Conservation (phyloP, 2,797 vertebrate species). For the Phataginus tricuspis region DNA sequence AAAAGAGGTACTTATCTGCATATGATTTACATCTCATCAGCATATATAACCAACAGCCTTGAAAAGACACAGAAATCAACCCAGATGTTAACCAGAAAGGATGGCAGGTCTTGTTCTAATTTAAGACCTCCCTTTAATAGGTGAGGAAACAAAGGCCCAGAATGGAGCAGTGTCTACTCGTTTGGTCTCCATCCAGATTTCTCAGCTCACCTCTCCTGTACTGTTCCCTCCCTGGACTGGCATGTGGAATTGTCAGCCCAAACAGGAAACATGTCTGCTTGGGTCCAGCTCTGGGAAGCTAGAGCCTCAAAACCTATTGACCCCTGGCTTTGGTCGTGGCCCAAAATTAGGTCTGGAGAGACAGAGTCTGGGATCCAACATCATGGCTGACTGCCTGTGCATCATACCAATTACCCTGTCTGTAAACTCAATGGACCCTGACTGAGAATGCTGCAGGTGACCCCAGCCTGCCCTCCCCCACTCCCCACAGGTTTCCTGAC, state of each 20-base stretch:
- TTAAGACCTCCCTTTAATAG: neutral
- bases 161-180: rapidly evolving
- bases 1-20: neutral
- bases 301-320: neutral
- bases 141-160: neutral
- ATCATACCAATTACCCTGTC: slow-evolving; percentile 33
- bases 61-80: neutral
- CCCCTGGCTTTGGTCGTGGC: neutral
- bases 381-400: neutral
- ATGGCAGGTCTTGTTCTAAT: neutral
- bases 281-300: neutral
- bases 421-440: slow-evolving; percentile 23
- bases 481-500: slow-evolving; percentile 31
- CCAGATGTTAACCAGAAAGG: neutral
- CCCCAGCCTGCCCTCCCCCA: neutral
- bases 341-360: neutral
- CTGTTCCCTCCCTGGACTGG: neutral
- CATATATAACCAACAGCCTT: neutral
- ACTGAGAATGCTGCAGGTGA: neutral
- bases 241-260: neutral
- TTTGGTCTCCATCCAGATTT: neutral
- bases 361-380: neutral
- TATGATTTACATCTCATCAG: neutral
- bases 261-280: neutral
- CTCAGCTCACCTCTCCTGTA: neutral